Evolutionary conservation across 2,113 vertebrate species (phyloP).

Genomic region (Indri indri): DNA sequence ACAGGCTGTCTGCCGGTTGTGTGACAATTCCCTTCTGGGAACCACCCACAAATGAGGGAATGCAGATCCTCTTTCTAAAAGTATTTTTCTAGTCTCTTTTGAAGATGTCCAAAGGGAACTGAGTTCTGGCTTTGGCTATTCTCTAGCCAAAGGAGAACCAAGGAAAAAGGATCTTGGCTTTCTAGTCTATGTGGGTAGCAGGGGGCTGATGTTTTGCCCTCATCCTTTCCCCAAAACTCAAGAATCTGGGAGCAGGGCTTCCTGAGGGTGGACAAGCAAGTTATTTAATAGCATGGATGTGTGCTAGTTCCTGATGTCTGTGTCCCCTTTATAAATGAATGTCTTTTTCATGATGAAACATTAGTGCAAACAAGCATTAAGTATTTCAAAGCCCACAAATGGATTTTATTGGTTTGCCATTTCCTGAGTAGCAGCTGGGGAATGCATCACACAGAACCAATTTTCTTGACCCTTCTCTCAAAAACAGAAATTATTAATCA

Average conservation of each 20-base stretch:
- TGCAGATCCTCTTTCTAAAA: not conserved
- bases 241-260: not conserved
- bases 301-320: not conserved
- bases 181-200: not conserved
- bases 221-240: not conserved
- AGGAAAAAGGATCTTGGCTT: not conserved
- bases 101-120: not conserved
- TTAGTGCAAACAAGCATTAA: not conserved
- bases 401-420: not conserved
- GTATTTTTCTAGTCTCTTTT: not conserved
- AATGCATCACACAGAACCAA: not conserved
- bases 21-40: not conserved
- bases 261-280: not conserved
- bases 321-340: not conserved
- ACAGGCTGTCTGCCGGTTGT: not conserved
- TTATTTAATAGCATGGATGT: not conserved
- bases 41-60: not conserved
- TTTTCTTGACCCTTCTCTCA: not conserved
- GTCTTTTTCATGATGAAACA: not conserved
- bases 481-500: not conserved
- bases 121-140: not conserved
- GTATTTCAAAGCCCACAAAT: conserved; percentile 30
- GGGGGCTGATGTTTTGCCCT: not conserved
- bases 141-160: not conserved
- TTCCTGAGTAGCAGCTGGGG: conserved; percentile 1